phyloP scores from a whole-genome alignment of 2,797 vertebrate species.

The Apogon talboti region DNA sequence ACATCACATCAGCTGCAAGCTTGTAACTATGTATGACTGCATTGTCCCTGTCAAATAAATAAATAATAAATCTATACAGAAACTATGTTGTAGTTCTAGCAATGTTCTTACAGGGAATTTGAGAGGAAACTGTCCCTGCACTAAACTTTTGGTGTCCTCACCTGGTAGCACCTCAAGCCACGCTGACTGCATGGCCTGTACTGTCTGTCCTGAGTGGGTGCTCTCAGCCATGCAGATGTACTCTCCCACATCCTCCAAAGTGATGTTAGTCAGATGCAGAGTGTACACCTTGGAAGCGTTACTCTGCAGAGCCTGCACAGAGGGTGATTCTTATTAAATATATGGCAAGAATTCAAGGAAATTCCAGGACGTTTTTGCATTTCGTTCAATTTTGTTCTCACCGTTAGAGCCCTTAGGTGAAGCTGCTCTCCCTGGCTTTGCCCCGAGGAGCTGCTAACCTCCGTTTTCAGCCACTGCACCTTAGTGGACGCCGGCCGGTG shows the following conservation, averaged over 20 bases:
- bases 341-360: too few relatives aligned
- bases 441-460: conserved; percentile 24
- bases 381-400: conserved; percentile 56
- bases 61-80: too few relatives aligned
- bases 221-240: conserved; percentile 82
- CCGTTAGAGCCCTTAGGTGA: conserved; percentile 74
- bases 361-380: too few relatives aligned
- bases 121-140: neutral
- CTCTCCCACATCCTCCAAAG: conserved; percentile 78
- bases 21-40: too few relatives aligned
- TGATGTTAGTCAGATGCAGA: conserved; percentile 77
- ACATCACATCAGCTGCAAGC: too few relatives aligned
- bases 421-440: conserved; percentile 52
- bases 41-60: too few relatives aligned
- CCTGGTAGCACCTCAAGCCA: conserved; percentile 83
- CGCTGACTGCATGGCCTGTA: conserved; percentile 76
- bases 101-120: neutral
- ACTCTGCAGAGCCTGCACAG: conserved; percentile 72
- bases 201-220: conserved; percentile 49
- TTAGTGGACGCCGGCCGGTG: conserved; percentile 78
- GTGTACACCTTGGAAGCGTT: conserved; percentile 78
- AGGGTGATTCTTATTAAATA: neutral
- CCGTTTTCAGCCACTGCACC: conserved; percentile 83
- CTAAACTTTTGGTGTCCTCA: conserved; percentile 36
- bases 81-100: rapidly evolving